phyloP scores from a whole-genome alignment of 2,888 invertebrate genomes.

The Amphipoea lucens region DNA sequence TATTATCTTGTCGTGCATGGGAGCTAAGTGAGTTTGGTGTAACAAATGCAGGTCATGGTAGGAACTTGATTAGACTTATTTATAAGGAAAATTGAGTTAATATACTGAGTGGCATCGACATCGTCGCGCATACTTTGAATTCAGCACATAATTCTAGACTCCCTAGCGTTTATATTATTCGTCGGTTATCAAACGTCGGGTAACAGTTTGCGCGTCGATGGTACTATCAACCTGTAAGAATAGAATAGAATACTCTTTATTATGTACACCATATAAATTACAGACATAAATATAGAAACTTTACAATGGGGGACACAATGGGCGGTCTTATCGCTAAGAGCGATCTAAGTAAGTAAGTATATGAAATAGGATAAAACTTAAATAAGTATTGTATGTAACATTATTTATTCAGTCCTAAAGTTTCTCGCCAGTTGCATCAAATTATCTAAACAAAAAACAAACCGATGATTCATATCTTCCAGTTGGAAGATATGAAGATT shows the following conservation, averaged over 20 bases:
- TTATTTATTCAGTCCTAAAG: not conserved
- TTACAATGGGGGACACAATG: too few species aligned
- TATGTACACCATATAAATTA: too few species aligned
- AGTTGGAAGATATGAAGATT: slow-evolving; percentile 9
- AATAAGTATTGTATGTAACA: not conserved
- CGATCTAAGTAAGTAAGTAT: too few species aligned
- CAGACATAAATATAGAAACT: too few species aligned
- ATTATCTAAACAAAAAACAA: not conserved
- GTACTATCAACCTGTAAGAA: not conserved
- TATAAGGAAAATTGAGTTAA: not conserved
- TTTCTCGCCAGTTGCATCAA: not conserved
- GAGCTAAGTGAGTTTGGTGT: slow-evolving; percentile 2
- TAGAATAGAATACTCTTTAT: too few species aligned
- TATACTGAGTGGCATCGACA: not conserved
- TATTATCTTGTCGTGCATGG: slow-evolving; percentile 11
- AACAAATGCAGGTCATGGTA: slow-evolving; percentile 30
- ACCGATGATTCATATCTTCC: not conserved
- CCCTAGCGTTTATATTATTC: not conserved
- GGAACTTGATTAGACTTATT: not conserved
- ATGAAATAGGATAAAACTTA: not conserved
- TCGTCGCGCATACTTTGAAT: not conserved
- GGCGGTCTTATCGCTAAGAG: too few species aligned
- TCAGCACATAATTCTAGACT: not conserved
- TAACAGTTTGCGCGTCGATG: not conserved
- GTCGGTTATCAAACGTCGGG: not conserved